Conservation (phyloP, 2,888 invertebrate species). For the Emmelina monodactyla region DNA sequence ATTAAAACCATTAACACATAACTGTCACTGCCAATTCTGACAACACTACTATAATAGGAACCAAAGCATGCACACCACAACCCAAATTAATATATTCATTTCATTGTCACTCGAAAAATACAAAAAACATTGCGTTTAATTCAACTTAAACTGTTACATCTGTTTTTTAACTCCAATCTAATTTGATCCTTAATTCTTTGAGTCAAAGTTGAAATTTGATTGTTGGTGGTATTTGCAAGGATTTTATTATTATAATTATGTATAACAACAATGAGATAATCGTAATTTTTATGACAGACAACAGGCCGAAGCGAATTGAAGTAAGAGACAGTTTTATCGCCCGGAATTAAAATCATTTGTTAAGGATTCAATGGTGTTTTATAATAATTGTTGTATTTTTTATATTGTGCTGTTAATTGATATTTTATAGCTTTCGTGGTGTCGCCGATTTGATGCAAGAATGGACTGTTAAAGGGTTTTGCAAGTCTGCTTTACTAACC, state of each 20-base stretch:
- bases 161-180: too few relatives aligned
- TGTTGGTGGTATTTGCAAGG: slow-evolving; percentile 10
- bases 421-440: neutral
- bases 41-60: slow-evolving; percentile 52
- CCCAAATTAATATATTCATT: slow-evolving; percentile 60
- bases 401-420: neutral
- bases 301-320: slow-evolving; percentile 32
- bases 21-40: slow-evolving; percentile 55
- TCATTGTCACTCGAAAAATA: too few relatives aligned
- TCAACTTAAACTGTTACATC: too few relatives aligned
- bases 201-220: slow-evolving; percentile 16
- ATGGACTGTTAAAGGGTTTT: too few relatives aligned
- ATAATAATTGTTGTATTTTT: neutral
- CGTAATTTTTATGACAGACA: slow-evolving; percentile 34
- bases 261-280: slow-evolving; percentile 26
- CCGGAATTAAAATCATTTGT: slow-evolving; percentile 17
- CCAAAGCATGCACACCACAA: slow-evolving; percentile 43
- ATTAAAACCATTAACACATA: slow-evolving; percentile 48
- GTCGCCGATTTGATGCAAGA: too few relatives aligned
- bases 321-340: slow-evolving; percentile 36
- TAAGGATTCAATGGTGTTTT: neutral
- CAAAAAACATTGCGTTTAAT: too few relatives aligned
- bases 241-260: slow-evolving; percentile 30
- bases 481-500: too few relatives aligned
- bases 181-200: slow-evolving; percentile 13